Conservation (phyloP, 92 coral and sea anemone species). For the Epizoanthus illoricatus region DNA sequence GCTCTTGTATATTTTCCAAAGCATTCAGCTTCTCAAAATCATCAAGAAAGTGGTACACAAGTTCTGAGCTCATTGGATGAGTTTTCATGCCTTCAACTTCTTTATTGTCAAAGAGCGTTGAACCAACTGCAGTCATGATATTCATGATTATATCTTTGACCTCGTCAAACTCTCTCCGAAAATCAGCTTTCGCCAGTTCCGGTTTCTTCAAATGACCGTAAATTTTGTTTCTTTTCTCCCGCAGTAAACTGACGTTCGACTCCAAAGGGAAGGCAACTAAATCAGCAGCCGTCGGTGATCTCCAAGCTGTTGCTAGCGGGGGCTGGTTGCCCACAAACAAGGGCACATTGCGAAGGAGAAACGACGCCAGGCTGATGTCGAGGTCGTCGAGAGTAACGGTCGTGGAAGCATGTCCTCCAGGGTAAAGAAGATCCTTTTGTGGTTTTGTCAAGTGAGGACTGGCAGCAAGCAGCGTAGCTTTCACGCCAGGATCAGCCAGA, state of each 20-base stretch:
- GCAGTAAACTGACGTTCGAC: constrained; percentile 10
- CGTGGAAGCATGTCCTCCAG: constrained; percentile 13
- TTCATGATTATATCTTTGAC: not conserved
- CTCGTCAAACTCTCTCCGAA: constrained; percentile 8
- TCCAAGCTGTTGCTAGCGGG: constrained; percentile 9
- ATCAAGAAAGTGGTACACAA: constrained; percentile 11
- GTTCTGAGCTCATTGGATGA: constrained; percentile 28
- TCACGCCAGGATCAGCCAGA: constrained; percentile 22
- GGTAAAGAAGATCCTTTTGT: constrained; percentile 14
- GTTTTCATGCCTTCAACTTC: constrained; percentile 19
- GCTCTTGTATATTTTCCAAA: constrained; percentile 12
- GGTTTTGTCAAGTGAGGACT: not conserved
- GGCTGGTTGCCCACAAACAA: constrained; percentile 25
- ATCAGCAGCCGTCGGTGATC: not conserved
- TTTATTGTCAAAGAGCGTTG: not conserved
- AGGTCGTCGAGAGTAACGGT: constrained; percentile 12
- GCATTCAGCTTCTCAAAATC: constrained; percentile 18
- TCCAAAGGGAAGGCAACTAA: constrained; percentile 16
- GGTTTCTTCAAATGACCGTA: constrained; percentile 15
- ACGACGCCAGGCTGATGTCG: constrained; percentile 12
- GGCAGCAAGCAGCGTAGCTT: not conserved
- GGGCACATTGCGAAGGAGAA: constrained; percentile 27
- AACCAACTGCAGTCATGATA: constrained; percentile 2
- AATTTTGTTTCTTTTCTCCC: constrained; percentile 15
- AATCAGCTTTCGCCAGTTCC: constrained; percentile 3